Base-by-base conservation (phyloP, 2,797 vertebrate genomes). In the Serranus cabrilla region DNA sequence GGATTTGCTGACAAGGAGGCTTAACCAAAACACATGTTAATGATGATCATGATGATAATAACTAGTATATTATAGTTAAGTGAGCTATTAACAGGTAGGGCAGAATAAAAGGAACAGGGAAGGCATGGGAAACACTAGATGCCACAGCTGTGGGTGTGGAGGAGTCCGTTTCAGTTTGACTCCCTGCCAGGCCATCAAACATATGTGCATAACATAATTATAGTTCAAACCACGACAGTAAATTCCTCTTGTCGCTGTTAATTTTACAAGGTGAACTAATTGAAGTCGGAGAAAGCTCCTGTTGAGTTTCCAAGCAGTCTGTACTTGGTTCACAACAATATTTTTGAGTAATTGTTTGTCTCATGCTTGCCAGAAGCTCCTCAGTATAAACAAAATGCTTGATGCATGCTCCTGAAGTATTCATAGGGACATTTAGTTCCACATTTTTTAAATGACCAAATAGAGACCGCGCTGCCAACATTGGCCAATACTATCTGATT, bases 391-490 rank as follows among this genome's bases (percentile, higher is more conserved):
- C n/a, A 34, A 43, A 2, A 20, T 11, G 12, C 2, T 68, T 20
- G 11, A 45, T 49, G 8, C 20, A 12, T 13, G 14, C 31, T 60
- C 18, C 14, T 31, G 17, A 13, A 43, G 37, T 77, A 58, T 78
- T 49, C 27, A 61, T 4, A 21, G 20, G 11, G 7, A 64, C 60
- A 74, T 63, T 61, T 40, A 57, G 40, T 59, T 56, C 17, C 4
- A 39, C 12, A 34, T 52, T 58, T 50, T 74, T 66, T 51, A 23
- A 7, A 52, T 80, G 67, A 51, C 7, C 4, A 51, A 61, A 70
- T 18, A 40, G 18, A 55, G 59, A 63, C 14, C 1, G 8, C 14
- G 18, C 43, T 54, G 70, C 68, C 17, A 60, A 8, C 10, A 42
- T 5, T 1, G 1, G 46, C 9, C 12, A 16, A 8, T 20, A 23